phyloP scores from a whole-genome alignment of 35 echinoderm and acorn worm species.

The Heliocidaris tuberculata region DNA sequence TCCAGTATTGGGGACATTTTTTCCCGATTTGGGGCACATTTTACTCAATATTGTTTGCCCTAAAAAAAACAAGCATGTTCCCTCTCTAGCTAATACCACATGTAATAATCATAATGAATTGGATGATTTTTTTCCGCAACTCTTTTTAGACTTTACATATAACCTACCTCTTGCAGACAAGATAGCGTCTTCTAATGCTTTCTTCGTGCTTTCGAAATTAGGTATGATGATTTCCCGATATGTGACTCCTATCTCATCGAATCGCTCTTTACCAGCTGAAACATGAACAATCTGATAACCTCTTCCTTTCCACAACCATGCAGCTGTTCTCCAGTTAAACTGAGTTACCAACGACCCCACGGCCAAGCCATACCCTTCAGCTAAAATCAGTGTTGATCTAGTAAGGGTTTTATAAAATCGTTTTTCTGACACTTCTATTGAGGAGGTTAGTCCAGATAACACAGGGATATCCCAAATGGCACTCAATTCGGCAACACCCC shows the following conservation, averaged over 20 bases:
- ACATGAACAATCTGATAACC: not conserved
- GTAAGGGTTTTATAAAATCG: not conserved
- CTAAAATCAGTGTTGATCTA: not conserved
- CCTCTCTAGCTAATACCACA: too few relatives aligned
- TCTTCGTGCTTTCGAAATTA: not conserved
- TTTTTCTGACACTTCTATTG: not conserved
- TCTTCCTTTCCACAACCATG: constrained; percentile 11
- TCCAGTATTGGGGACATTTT: too few relatives aligned
- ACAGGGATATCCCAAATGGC: not conserved
- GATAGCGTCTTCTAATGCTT: constrained; percentile 2
- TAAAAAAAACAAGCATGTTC: too few relatives aligned
- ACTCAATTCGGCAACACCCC: constrained; percentile 28
- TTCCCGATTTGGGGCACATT: too few relatives aligned
- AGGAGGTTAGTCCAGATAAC: not conserved
- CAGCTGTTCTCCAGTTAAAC: not conserved
- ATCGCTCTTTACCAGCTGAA: not conserved
- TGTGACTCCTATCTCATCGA: not conserved
- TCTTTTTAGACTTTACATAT: too few relatives aligned
- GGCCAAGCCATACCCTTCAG: not conserved
- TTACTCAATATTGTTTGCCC: too few relatives aligned
- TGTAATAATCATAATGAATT: too few relatives aligned
- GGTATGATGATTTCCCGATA: not conserved
- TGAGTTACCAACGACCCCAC: not conserved
- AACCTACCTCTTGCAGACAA: not conserved
- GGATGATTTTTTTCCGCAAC: too few relatives aligned